Evolutionary conservation across 1,140 invertebrate genomes (phyloP).

Genomic region (Drosophila takahashii): DNA sequence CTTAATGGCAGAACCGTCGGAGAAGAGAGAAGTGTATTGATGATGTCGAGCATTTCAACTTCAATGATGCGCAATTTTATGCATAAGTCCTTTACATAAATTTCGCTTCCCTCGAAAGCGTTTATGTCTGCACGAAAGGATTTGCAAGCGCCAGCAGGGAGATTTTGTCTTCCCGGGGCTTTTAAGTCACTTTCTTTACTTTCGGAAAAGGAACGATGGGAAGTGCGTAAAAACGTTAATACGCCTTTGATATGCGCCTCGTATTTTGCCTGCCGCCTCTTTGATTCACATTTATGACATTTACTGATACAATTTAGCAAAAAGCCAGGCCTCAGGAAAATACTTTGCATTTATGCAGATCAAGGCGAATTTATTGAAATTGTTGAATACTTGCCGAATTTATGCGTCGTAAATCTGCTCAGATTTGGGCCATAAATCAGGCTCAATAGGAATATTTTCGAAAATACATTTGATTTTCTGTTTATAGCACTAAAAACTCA

Average conservation of each 20-base stretch:
- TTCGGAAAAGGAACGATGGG: constrained; percentile 26
- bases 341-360: constrained; percentile 60
- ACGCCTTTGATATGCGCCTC: constrained; percentile 53
- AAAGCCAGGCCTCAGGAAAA: constrained; percentile 23
- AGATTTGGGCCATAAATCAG: constrained; percentile 42
- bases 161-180: constrained; percentile 34
- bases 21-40: constrained; percentile 73
- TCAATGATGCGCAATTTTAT: constrained; percentile 83
- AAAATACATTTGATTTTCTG: constrained; percentile 3
- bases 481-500: background rate
- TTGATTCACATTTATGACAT: constrained; percentile 72
- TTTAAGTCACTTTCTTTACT: constrained; percentile 50
- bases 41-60: constrained; percentile 77
- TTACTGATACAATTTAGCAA: constrained; percentile 71
- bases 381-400: constrained; percentile 42
- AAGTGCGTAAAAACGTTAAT: constrained; percentile 75
- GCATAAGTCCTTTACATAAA: constrained; percentile 83
- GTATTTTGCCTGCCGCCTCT: constrained; percentile 19
- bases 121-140: constrained; percentile 78
- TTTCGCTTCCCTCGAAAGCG: constrained; percentile 54
- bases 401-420: constrained; percentile 60
- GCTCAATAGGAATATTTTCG: background rate
- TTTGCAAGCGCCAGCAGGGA: constrained; percentile 43
- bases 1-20: constrained; percentile 26
- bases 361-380: constrained; percentile 69